These are phyloP conservation scores for Cremastobaeus sp. DNA, from an alignment of 2,888 invertebrate species.

Conservation along the genomic window DNA sequence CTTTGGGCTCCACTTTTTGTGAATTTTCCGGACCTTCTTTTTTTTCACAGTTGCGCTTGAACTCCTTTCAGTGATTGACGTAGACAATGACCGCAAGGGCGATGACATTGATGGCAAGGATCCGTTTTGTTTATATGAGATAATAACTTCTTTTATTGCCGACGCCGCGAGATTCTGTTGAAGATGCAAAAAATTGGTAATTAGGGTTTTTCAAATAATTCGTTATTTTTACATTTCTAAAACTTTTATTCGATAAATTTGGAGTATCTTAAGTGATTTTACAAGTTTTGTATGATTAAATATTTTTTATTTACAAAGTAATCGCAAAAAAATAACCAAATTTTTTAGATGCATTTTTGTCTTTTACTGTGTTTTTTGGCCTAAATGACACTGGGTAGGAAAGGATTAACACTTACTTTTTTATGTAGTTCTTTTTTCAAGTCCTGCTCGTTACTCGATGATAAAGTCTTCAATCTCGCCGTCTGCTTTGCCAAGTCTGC, in stretches of 20 bases:
- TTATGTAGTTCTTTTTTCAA: constrained; percentile 23
- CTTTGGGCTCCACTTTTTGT: constrained; percentile 63
- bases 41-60: constrained; percentile 51
- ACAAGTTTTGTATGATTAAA: neutral
- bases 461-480: constrained; percentile 15
- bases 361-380: no score
- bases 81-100: constrained; percentile 59
- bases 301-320: no score
- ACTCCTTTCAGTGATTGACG: constrained; percentile 49
- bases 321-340: no score
- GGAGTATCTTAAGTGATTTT: neutral
- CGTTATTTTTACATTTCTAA: neutral
- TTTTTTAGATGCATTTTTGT: neutral
- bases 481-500: constrained; percentile 33
- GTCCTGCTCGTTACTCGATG: constrained; percentile 7
- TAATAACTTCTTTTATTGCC: constrained; percentile 68
- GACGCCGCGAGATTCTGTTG: constrained; percentile 66
- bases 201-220: no score
- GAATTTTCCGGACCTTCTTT: constrained; percentile 64
- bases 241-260: neutral
- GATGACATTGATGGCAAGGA: constrained; percentile 57
- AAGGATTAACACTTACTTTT: constrained; percentile 46
- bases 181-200: neutral
- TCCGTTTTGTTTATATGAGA: constrained; percentile 69
- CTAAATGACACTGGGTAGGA: no score